Evolutionary conservation across 2,797 vertebrate genomes (phyloP), one percentile per base, ranked within the genome.

Genomic region (Danio aesculapii): DNA sequence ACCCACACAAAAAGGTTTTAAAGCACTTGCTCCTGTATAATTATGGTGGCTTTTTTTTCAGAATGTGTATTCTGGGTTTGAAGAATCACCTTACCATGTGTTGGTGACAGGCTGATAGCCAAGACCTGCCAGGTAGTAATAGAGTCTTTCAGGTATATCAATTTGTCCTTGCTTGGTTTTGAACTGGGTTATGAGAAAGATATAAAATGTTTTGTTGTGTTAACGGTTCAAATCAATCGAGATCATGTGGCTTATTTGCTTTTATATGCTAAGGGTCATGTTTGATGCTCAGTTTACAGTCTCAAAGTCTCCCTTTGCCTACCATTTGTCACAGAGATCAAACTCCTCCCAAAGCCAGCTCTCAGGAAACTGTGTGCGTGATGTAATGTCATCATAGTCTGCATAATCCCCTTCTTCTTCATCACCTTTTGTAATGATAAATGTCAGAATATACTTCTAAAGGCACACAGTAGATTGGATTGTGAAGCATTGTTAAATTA

Each of bases 91-190:
- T 79, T 50, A 79, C 77, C 67, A 10, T 19, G 57, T 16, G 53
- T 52, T 19, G 67, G 39, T 62, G 77, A 79, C 5, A 97, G 49
- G 84, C 96, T 94, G 82, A 98, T 89, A 0, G 95, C 97, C 77
- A 92, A 89, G 5, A 98, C 88, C 84, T 96, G 92, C 97, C 97
- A 98, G 1, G 96, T 97, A 77, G 97, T 98, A 87, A 97, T 97
- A 12, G 96, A 95, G 53, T 97, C 96, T 86, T 93, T 94, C 79
- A 97, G 82, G 70, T 90, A 92, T 16, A 92, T 2, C 6, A 0
- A 2, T 0, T 71, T 58, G 21, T 85, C 78, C 10, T 0, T 6
- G 6, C 69, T 49, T 69, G 83, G 75, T 53, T 64, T 68, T 13
- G 0, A 2, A 78, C 90, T 91, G 53, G 2, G 80, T 69, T 16